Evolutionary conservation across 2,113 vertebrate genomes (phyloP), one percentile per base, ranked within the genome.

Genomic region (Crocuta crocuta): DNA sequence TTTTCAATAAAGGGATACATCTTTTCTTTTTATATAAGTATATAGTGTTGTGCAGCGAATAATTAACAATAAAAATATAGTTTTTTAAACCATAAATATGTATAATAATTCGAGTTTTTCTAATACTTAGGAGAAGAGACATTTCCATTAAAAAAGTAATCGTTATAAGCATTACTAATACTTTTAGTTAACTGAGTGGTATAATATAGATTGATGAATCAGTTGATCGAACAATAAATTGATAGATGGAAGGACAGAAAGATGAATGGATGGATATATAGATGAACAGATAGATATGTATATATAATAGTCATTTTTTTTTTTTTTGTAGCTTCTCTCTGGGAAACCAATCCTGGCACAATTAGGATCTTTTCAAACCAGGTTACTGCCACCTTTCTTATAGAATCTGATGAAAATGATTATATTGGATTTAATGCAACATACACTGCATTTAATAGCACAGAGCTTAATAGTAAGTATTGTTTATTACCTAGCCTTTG

Each of bases 341-440:
- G 98, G 65, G 99, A 99, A 89, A 98, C 85, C 50, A 68, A 94
- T 93, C 97, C 98, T 82, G 99, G 98, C 43, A 99, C 96, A 2
- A 92, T 99, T 86, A 98, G 99, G 98, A 98, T 99, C 73, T 98
- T 99, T 97, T 99, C 99, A 50, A 98, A 99, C 97, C 98, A 99
- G 97, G 99, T 98, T 73, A 99, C 99, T 2, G 98, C 97, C 15
- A 98, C 98, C 63, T 99, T 99, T 98, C 7, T 23, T 5, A 98
- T 99, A 0, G 96, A 99, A 95, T 98, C 98, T n/a, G 21, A 97
- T 82, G 98, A 98, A 97, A 99, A 97, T 94, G n/a, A 98, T 80
- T 96, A 98, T 33, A 97, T 70, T 19, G 99, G 99, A 0, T 99
- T 99, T 98, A 99, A 94, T 0, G 99, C 99, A 92, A 98, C 98